Evolutionary conservation across 2,113 vertebrate genomes (phyloP).

Genomic region (Tragelaphus buxtoni): DNA sequence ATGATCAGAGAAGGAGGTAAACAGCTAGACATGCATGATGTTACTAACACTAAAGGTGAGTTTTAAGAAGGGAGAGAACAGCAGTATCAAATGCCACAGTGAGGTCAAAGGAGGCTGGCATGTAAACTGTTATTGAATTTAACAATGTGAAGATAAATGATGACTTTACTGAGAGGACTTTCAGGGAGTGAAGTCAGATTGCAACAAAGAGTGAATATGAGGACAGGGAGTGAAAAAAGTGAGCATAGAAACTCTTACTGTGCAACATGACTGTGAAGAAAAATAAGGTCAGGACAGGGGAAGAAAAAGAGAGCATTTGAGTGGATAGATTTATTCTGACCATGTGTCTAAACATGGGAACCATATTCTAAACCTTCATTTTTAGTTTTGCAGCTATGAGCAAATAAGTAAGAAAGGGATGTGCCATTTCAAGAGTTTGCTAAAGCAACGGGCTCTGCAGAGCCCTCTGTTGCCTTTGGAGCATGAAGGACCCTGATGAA

Average conservation of each 20-base stretch:
- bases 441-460: not conserved
- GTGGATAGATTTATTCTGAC: not conserved
- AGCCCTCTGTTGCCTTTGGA: not conserved
- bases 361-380: not conserved
- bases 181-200: not conserved
- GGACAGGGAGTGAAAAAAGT: not conserved
- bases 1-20: not conserved
- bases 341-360: not conserved
- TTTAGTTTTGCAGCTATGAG: not conserved
- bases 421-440: not conserved
- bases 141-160: not conserved
- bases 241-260: not conserved
- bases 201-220: not conserved
- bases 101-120: not conserved
- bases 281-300: not conserved
- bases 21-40: not conserved
- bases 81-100: not conserved
- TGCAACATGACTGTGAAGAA: not conserved
- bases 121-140: not conserved
- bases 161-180: not conserved
- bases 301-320: not conserved
- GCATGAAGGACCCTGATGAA: not conserved
- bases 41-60: not conserved
- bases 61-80: not conserved
- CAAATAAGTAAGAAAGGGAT: not conserved